Evolutionary conservation across 53 echinoderm and acorn worm genomes (phyloP).

Genomic region (Glandiceps talaboti): DNA sequence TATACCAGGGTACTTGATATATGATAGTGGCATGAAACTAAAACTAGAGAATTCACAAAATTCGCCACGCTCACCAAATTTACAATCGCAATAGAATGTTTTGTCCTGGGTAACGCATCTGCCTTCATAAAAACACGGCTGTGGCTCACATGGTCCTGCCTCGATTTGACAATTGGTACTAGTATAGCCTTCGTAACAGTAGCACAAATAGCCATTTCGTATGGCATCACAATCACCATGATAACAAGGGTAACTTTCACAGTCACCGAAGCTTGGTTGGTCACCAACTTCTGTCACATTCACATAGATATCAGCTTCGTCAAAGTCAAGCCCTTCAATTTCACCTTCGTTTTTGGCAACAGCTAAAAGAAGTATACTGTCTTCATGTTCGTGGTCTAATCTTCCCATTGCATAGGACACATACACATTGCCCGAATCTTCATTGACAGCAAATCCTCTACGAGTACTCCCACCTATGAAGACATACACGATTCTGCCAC

Average conservation of each 20-base stretch:
- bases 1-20: constrained; percentile 39
- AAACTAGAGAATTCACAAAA: constrained; percentile 61
- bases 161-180: constrained; percentile 49
- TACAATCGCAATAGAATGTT: constrained; percentile 57
- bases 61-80: constrained; percentile 59
- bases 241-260: constrained; percentile 43
- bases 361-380: constrained; percentile 51
- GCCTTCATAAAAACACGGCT: constrained; percentile 69
- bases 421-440: constrained; percentile 45
- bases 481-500: constrained; percentile 68
- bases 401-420: constrained; percentile 55
- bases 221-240: constrained; percentile 49
- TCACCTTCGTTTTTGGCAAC: constrained; percentile 80
- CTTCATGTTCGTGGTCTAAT: constrained; percentile 60
- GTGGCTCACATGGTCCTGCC: constrained; percentile 56
- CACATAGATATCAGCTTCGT: constrained; percentile 61
- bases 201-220: constrained; percentile 50
- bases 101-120: constrained; percentile 49
- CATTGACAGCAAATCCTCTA: constrained; percentile 62
- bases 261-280: constrained; percentile 72
- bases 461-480: constrained; percentile 75
- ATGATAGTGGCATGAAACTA: constrained; percentile 73
- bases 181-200: constrained; percentile 52
- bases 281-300: constrained; percentile 76
- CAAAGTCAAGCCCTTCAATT: constrained; percentile 58